These are phyloP conservation scores for Dilophus febrilis DNA, from an alignment of 2,888 invertebrate species.

Conservation along the genomic window DNA sequence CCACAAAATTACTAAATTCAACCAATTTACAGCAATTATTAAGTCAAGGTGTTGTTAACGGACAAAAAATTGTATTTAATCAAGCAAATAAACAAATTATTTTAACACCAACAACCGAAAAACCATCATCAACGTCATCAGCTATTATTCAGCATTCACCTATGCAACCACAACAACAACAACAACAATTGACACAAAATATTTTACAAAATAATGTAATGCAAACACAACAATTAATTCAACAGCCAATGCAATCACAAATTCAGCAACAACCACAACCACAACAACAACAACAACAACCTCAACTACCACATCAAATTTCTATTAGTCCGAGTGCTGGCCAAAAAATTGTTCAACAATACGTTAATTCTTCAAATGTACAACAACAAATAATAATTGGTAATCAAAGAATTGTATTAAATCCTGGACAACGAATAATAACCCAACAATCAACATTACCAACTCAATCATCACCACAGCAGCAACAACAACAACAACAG, in stretches of 20 bases:
- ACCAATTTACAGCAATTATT: slow-evolving; percentile 25
- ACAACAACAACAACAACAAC: slow-evolving; percentile 8
- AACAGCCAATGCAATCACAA: neutral
- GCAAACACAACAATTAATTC: slow-evolving; percentile 1
- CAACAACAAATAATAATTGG: slow-evolving; percentile 30
- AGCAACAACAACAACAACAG: slow-evolving; percentile 4
- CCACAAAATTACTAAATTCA: too few relatives aligned
- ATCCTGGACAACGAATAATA: slow-evolving; percentile 29
- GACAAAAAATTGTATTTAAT: slow-evolving; percentile 27
- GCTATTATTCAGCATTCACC: neutral
- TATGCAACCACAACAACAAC: neutral
- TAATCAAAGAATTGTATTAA: slow-evolving; percentile 27
- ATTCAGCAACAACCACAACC: slow-evolving; percentile 10
- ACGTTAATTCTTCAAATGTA: slow-evolving; percentile 25
- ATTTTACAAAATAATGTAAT: slow-evolving; percentile 2
- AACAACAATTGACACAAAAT: neutral
- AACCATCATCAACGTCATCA: neutral
- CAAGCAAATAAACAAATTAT: slow-evolving; percentile 26
- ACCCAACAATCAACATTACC: slow-evolving; percentile 26
- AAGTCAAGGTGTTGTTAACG: slow-evolving; percentile 21
- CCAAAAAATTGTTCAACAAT: slow-evolving; percentile 29
- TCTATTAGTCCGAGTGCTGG: slow-evolving; percentile 10
- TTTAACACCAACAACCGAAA: slow-evolving; percentile 20
- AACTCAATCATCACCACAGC: slow-evolving; percentile 9
- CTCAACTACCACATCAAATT: too few relatives aligned